These are phyloP conservation scores for Falcaria lacertinaria DNA, from an alignment of 2,888 invertebrate genomes.

Conservation along the genomic window DNA sequence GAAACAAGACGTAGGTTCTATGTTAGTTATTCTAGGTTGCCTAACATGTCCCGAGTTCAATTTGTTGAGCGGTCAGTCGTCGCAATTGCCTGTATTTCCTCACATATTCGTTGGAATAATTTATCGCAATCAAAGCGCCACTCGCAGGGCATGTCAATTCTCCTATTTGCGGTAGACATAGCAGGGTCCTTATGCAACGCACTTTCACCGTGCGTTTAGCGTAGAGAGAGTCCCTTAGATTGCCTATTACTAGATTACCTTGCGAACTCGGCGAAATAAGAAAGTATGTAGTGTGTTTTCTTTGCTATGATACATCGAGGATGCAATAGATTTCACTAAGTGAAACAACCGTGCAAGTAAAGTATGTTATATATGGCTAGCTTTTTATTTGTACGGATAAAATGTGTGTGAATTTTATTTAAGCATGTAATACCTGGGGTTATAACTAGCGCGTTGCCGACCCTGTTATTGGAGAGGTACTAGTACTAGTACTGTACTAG, in stretches of 20 bases:
- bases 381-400: no score
- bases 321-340: conserved; percentile 35
- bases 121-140: conserved; percentile 30
- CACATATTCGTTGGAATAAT: conserved; percentile 25
- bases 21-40: not conserved
- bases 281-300: conserved; percentile 56
- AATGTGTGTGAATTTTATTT: no score
- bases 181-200: conserved; percentile 64
- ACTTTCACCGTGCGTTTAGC: conserved; percentile 68
- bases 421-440: no score
- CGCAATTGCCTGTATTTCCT: conserved; percentile 24
- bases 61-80: conserved; percentile 25
- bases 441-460: no score
- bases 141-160: conserved; percentile 36
- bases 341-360: conserved; percentile 21
- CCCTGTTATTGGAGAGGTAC: no score
- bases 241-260: conserved; percentile 71
- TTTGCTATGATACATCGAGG: conserved; percentile 36
- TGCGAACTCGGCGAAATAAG: conserved; percentile 66
- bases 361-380: not conserved
- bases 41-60: conserved; percentile 25
- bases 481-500: no score
- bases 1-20: not conserved
- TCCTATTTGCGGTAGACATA: conserved; percentile 60
- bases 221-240: conserved; percentile 68